Conservation (phyloP, 2,888 invertebrate genomes). For the Athalia rosae region DNA sequence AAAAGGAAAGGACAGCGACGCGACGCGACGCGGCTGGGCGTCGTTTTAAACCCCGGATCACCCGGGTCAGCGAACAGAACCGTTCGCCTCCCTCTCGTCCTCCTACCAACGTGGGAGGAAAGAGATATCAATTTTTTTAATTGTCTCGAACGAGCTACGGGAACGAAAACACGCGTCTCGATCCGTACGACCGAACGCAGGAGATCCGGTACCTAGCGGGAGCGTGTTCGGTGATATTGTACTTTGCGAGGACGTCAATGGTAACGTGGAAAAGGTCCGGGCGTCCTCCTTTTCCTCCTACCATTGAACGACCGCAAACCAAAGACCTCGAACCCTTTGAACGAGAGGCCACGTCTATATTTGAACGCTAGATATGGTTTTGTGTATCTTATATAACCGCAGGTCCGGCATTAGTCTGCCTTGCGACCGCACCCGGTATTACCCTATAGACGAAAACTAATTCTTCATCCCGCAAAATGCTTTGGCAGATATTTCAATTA, state of each 20-base stretch:
- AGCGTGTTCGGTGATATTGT: constrained; percentile 32
- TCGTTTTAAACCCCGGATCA: constrained; percentile 42
- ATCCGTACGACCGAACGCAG: constrained; percentile 29
- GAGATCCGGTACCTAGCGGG: background rate
- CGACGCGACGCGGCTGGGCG: constrained; percentile 48
- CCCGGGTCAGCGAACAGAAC: constrained; percentile 43
- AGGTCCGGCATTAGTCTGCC: constrained; percentile 64
- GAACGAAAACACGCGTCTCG: constrained; percentile 17
- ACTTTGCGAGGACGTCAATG: constrained; percentile 31
- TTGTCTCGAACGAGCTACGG: constrained; percentile 21
- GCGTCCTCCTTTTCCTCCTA: constrained; percentile 26
- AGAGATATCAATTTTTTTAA: constrained; percentile 42
- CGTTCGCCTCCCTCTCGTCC: constrained; percentile 36
- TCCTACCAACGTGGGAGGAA: constrained; percentile 25
- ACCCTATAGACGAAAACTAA: constrained; percentile 37
- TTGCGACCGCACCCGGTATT: constrained; percentile 59
- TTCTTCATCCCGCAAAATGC: constrained; percentile 31
- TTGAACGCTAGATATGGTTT: constrained; percentile 66
- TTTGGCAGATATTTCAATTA: constrained; percentile 37
- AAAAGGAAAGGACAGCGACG: constrained; percentile 51
- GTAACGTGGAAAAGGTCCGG: constrained; percentile 27
- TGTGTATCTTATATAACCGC: constrained; percentile 66
- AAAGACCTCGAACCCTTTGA: constrained; percentile 47
- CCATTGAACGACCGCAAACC: constrained; percentile 44
- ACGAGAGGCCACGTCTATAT: constrained; percentile 50